A percentile compares a stretch with the other conserved stretches of the same genome.
Conservation (phyloP, 2,113 vertebrate genomes). For the Cheilinus undulatus region DNA sequence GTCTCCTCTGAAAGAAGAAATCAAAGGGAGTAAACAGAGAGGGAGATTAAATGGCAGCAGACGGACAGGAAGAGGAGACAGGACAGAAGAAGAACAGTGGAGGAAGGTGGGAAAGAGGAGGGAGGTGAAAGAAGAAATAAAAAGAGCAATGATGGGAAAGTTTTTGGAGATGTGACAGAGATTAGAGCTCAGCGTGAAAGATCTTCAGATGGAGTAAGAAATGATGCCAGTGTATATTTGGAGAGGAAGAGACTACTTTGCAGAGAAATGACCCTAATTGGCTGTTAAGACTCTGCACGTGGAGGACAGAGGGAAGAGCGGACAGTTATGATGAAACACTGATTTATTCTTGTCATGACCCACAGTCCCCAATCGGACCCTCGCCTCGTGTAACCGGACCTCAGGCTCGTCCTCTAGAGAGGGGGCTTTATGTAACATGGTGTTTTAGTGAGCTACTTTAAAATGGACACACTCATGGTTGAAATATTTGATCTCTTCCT, state of each 20-base stretch:
- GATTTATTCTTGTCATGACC: slow-evolving; percentile 61
- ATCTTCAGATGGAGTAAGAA: slow-evolving; percentile 14
- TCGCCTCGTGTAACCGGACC: slow-evolving; percentile 51
- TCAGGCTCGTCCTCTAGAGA: slow-evolving; percentile 6
- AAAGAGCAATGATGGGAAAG: slow-evolving; percentile 11
- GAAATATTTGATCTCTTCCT: background rate
- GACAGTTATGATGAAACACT: slow-evolving; percentile 14
- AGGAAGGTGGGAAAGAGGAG: slow-evolving; percentile 16
- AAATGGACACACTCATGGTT: background rate
- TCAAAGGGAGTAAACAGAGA: background rate
- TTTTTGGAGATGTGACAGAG: slow-evolving; percentile 6
- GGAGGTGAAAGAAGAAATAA: background rate
- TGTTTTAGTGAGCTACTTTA: background rate
- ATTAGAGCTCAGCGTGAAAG: background rate
- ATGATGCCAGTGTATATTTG: slow-evolving; percentile 6
- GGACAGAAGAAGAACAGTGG: background rate
- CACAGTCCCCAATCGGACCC: slow-evolving; percentile 20
- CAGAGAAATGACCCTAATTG: slow-evolving; percentile 40
- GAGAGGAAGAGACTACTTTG: slow-evolving; percentile 15
- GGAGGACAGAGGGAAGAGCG: slow-evolving; percentile 8
- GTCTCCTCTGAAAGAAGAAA: background rate
- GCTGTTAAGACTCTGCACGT: slow-evolving; percentile 25
- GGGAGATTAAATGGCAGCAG: slow-evolving; percentile 12
- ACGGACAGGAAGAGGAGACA: slow-evolving; percentile 16
- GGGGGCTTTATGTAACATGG: slow-evolving; percentile 1